Percentiles rank a stretch among this genome's conserved stretches.
Evolutionary conservation across 2,888 invertebrate genomes (phyloP).

Genomic region (Caenorhabditis uteleia): DNA sequence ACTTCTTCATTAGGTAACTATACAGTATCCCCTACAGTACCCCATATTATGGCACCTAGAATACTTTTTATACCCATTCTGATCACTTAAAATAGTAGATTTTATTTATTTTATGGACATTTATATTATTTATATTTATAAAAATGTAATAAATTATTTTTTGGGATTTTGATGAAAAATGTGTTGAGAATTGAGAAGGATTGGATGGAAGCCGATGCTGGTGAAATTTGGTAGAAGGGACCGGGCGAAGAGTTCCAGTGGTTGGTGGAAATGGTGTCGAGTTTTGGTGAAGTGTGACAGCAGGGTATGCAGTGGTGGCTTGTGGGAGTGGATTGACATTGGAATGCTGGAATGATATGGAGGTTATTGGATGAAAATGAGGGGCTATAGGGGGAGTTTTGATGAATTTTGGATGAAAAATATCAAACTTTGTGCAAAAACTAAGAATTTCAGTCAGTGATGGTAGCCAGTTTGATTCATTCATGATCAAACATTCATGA

Average conservation of each 20-base stretch:
- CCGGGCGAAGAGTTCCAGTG: conserved; percentile 89
- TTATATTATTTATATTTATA: not conserved
- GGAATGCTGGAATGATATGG: conserved; percentile 75
- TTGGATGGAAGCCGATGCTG: conserved; percentile 85
- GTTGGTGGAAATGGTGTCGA: conserved; percentile 15
- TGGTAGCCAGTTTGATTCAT: too few species aligned
- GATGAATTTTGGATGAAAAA: too few species aligned
- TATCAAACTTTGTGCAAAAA: too few species aligned
- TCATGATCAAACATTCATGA: too few species aligned
- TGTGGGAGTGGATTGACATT: conserved; percentile 91
- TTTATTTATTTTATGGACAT: not conserved
- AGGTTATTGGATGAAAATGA: not conserved
- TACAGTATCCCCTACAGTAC: too few species aligned
- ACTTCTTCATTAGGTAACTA: not conserved
- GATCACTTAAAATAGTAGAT: not conserved
- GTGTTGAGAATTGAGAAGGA: too few species aligned
- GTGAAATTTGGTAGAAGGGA: conserved; percentile 85
- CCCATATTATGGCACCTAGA: too few species aligned
- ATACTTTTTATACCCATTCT: too few species aligned
- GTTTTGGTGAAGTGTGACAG: conserved; percentile 73
- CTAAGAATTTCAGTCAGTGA: too few species aligned
- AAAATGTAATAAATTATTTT: conserved; percentile 1
- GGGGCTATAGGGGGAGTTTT: too few species aligned
- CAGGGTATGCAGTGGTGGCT: conserved; percentile 93
- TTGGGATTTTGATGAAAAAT: not conserved